Evolutionary conservation across 2,888 invertebrate genomes (phyloP), one percentile per base, ranked within the genome.

Genomic region (Pyrocoelia pectoralis): DNA sequence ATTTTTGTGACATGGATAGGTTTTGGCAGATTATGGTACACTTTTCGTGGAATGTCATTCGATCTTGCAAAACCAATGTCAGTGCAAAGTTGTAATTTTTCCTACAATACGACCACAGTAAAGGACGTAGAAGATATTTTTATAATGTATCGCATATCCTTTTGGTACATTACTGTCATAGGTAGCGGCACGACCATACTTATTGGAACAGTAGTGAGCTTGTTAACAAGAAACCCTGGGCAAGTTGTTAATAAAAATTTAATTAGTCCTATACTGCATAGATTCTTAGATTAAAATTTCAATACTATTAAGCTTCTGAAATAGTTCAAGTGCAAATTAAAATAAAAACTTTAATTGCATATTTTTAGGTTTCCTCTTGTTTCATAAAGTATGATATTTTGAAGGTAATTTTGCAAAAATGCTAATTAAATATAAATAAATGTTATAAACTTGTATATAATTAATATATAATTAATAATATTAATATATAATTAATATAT

Each of bases 171-270:
- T 33, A 24, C 24, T 17, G 13, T 55, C 0, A 52, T 66, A 15
- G 56, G 59, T 9, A 33, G 49, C 14, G 19, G 38, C 18, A 14
- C 51, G 0, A 58, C 58, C 13, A 17, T 66, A 8, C 8, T 56
- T 9, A 38, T 59, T 10, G 66, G 66, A 5, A 13, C 33, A 2
- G 46, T 62, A n/a, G 59, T 88, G 78, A 90, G 89, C 72, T 86
- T 87, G 68, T 70, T 88, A 48, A 87, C 86, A 10, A 41, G 14
- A n/a, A 41, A 14, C 1, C 12, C 12, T 14, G 8, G 8, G 3
- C 3, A 24, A 8, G 4, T 8, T 24, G 3, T 24, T 24, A 8
- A 24, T 14, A 14, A 13, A 41, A 14, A 41, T 14, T 41, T 13
- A 2, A 14, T 10, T 14, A 41, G 41, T 13, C 41, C 41, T 13